Conservation (phyloP, 2,888 invertebrate species). For the Dolichopus griseipennis region DNA sequence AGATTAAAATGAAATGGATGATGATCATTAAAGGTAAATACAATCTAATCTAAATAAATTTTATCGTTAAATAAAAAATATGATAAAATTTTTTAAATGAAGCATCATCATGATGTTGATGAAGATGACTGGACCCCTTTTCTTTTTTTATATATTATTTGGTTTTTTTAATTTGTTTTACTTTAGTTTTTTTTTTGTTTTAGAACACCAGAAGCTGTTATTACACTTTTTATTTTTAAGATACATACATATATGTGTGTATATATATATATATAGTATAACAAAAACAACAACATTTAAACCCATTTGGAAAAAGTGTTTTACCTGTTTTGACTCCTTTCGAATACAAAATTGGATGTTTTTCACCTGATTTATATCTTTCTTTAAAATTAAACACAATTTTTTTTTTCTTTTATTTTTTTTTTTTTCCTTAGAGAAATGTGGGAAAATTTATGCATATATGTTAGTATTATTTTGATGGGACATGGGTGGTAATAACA, state of each 20-base stretch:
- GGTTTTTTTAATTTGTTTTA: background rate
- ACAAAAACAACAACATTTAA: background rate
- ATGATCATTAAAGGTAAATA: background rate
- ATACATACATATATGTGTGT: too few relatives aligned
- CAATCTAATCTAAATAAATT: constrained; percentile 2
- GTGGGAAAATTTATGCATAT: constrained; percentile 1
- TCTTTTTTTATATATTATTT: background rate
- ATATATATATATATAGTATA: background rate
- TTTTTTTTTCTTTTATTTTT: too few relatives aligned
- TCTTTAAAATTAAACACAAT: background rate
- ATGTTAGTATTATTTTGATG: background rate
- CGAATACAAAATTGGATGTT: background rate
- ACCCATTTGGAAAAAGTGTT: background rate
- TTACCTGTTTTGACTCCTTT: constrained; percentile 1
- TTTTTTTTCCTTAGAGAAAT: background rate
- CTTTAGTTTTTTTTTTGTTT: background rate
- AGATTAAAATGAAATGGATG: background rate
- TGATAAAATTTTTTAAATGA: too few relatives aligned
- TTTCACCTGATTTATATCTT: background rate
- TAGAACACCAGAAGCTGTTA: background rate
- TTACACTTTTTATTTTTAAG: background rate
- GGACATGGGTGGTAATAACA: too few relatives aligned
- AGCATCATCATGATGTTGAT: too few relatives aligned
- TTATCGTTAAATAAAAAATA: background rate
- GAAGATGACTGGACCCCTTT: background rate